Conservation (phyloP, 2,888 invertebrate genomes). For the Campoletis raptor region DNA sequence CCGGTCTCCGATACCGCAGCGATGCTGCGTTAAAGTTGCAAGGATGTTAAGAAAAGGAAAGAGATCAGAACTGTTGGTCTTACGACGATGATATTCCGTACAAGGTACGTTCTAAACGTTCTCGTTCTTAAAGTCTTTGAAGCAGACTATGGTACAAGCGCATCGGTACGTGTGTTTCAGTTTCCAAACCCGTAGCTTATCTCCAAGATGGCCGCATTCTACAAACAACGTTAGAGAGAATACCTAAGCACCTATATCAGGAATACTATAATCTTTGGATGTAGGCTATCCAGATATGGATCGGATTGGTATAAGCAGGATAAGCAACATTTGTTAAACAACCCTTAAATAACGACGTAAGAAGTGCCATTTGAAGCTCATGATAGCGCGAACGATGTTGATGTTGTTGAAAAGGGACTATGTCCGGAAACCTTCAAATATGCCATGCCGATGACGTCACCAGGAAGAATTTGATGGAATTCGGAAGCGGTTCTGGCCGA, state of each 20-base stretch:
- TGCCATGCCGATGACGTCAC: neutral
- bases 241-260: slow-evolving; percentile 43
- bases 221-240: slow-evolving; percentile 25
- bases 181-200: slow-evolving; percentile 65
- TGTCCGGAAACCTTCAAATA: neutral
- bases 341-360: neutral
- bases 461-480: neutral
- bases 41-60: slow-evolving; percentile 23
- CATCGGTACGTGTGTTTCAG: slow-evolving; percentile 40
- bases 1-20: slow-evolving; percentile 48
- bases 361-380: neutral
- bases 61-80: slow-evolving; percentile 59
- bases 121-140: slow-evolving; percentile 37
- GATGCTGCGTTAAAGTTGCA: slow-evolving; percentile 18
- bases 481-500: too few species aligned
- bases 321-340: slow-evolving; percentile 7
- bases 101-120: slow-evolving; percentile 68
- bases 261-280: slow-evolving; percentile 36
- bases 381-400: neutral
- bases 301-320: neutral
- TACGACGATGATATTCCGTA: slow-evolving; percentile 71
- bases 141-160: neutral
- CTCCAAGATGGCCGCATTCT: slow-evolving; percentile 59
- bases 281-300: slow-evolving; percentile 29
- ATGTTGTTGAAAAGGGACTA: too few species aligned